A percentile compares a stretch with the other conserved stretches of the same genome.
These are phyloP conservation scores for Apamea epomidion DNA, from an alignment of 2,888 invertebrate genomes.

Conservation along the genomic window DNA sequence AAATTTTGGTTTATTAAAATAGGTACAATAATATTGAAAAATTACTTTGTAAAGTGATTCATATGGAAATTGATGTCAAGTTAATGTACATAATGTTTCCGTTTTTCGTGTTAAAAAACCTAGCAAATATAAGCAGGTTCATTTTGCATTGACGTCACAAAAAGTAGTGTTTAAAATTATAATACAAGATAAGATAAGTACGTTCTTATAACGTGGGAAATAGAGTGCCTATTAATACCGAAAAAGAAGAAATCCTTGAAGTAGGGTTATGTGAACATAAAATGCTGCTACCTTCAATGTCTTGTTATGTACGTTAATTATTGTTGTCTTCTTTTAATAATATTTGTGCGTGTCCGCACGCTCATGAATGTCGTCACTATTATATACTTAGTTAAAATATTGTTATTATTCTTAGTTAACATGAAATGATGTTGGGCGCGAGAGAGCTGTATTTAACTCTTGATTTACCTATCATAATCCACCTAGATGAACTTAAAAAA, in stretches of 20 bases:
- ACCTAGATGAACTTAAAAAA: too few species aligned
- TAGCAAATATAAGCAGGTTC: not conserved
- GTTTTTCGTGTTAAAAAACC: not conserved
- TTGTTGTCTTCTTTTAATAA: too few species aligned
- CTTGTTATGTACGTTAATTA: too few species aligned
- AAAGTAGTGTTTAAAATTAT: not conserved
- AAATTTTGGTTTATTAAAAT: not conserved
- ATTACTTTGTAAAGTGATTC: not conserved
- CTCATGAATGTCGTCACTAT: too few species aligned
- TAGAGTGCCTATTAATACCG: not conserved
- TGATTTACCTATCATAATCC: too few species aligned
- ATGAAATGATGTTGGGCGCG: too few species aligned
- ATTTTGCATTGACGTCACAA: not conserved
- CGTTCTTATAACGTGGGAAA: not conserved
- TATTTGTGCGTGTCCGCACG: too few species aligned
- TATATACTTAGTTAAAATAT: too few species aligned
- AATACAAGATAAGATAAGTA: not conserved
- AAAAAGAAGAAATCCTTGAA: not conserved
- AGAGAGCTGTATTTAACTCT: too few species aligned
- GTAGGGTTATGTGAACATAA: too few species aligned
- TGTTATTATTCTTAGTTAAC: too few species aligned
- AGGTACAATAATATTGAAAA: not conserved
- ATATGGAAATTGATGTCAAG: slow-evolving; percentile 4
- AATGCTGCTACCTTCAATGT: too few species aligned
- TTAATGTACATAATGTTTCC: not conserved